Percentiles rank a stretch among this genome's conserved stretches.
These are phyloP conservation scores for Perizoma flavofasciatum DNA, from an alignment of 2,888 invertebrate genomes.

Conservation along the genomic window DNA sequence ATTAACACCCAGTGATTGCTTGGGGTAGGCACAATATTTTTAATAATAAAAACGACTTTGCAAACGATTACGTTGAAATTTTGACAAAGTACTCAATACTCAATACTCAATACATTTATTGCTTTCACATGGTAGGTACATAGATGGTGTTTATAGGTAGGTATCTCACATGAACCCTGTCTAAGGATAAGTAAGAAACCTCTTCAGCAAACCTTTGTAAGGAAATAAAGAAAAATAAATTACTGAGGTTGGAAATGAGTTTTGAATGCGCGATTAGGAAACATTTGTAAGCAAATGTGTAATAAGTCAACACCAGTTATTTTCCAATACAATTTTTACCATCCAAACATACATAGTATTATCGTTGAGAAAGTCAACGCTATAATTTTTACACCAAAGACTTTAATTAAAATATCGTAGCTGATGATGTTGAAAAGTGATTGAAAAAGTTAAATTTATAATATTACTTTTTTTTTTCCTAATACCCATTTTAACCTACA, in stretches of 20 bases:
- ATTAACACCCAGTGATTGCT: slow-evolving; percentile 49
- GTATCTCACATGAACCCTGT: too few species aligned
- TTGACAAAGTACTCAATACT: too few species aligned
- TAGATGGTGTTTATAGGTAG: too few species aligned
- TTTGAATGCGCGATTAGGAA: slow-evolving; percentile 26
- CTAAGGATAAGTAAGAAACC: slow-evolving; percentile 33
- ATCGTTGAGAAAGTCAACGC: too few species aligned
- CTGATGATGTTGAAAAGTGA: background rate
- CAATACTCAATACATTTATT: too few species aligned
- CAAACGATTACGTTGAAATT: slow-evolving; percentile 32
- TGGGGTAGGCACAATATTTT: slow-evolving; percentile 38
- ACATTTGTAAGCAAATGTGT: slow-evolving; percentile 17
- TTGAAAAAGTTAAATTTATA: background rate
- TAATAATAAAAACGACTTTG: slow-evolving; percentile 43
- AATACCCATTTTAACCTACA: too few species aligned
- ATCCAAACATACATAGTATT: too few species aligned
- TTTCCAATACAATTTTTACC: too few species aligned
- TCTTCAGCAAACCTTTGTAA: slow-evolving; percentile 31
- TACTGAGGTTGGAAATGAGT: slow-evolving; percentile 29
- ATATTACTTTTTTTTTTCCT: too few species aligned
- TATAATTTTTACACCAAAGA: background rate
- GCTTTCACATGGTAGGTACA: too few species aligned
- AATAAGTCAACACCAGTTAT: background rate
- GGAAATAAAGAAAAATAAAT: slow-evolving; percentile 37
- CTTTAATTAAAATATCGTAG: background rate